Evolutionary conservation across 2,888 invertebrate species (phyloP).

Genomic region (Parnassius smintheus): DNA sequence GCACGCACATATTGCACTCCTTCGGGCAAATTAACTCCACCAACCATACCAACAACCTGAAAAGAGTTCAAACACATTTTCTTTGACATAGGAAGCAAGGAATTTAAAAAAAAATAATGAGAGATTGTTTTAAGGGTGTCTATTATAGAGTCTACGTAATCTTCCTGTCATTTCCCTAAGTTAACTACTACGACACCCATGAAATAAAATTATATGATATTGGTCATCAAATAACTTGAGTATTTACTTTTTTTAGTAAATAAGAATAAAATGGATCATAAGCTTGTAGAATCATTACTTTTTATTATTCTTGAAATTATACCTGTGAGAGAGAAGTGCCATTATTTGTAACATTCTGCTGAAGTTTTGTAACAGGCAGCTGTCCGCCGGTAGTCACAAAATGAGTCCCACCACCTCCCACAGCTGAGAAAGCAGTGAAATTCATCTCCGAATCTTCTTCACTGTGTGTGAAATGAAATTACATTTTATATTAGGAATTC

Average conservation of each 20-base stretch:
- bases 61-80: conserved; percentile 15
- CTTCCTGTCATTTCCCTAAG: no score
- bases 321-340: conserved; percentile 79
- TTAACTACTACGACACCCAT: no score
- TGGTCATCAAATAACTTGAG: no score
- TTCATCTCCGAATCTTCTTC: conserved; percentile 84
- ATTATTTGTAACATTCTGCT: conserved; percentile 84
- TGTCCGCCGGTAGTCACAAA: conserved; percentile 70
- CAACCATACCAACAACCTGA: conserved; percentile 85
- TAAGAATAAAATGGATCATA: no score
- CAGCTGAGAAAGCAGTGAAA: conserved; percentile 85
- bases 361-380: conserved; percentile 85
- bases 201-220: no score
- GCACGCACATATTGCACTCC: conserved; percentile 87
- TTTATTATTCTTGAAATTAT: conserved; percentile 26
- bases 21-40: conserved; percentile 81
- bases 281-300: no score
- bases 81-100: no score
- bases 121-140: no score
- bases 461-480: conserved; percentile 38
- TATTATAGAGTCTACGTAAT: no score
- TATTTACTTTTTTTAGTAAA: no score
- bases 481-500: no score
- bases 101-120: no score
- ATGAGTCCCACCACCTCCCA: conserved; percentile 77